Evolutionary conservation across 2,888 invertebrate genomes (phyloP).

Genomic region (Parelbella ahira): DNA sequence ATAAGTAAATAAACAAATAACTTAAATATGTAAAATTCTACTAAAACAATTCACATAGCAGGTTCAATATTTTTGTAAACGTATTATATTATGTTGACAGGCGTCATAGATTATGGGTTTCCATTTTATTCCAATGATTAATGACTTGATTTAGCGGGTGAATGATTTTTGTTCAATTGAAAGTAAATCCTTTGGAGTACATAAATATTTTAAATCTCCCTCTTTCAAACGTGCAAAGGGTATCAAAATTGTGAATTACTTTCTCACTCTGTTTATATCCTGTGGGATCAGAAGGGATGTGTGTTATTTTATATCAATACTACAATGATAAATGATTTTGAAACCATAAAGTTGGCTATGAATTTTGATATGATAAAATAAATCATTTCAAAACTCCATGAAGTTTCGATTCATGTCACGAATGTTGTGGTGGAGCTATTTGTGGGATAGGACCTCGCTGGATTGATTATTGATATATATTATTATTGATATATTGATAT

Average conservation of each 20-base stretch:
- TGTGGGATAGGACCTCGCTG: too few species aligned
- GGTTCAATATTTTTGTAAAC: background rate
- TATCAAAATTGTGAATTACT: slow-evolving; percentile 40
- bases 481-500: too few species aligned
- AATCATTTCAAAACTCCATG: too few species aligned
- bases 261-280: slow-evolving; percentile 50
- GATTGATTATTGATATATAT: too few species aligned
- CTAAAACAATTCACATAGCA: background rate
- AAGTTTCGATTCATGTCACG: too few species aligned
- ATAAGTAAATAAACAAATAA: too few species aligned
- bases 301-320: slow-evolving; percentile 30
- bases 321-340: slow-evolving; percentile 46
- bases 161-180: slow-evolving; percentile 67
- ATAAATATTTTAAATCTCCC: slow-evolving; percentile 56
- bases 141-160: slow-evolving; percentile 58
- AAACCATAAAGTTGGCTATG: slow-evolving; percentile 29
- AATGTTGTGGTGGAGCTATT: too few species aligned
- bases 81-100: background rate
- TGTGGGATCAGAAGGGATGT: slow-evolving; percentile 37
- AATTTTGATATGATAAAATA: slow-evolving; percentile 3
- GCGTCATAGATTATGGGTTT: slow-evolving; percentile 14
- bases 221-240: slow-evolving; percentile 46
- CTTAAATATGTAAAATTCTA: too few species aligned
- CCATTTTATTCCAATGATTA: slow-evolving; percentile 53
- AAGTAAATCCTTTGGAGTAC: slow-evolving; percentile 53